A percentile compares a stretch with the other conserved stretches of the same genome.
phyloP scores from a whole-genome alignment of 2,113 vertebrate species.

The Melanostigma gelatinosum region DNA sequence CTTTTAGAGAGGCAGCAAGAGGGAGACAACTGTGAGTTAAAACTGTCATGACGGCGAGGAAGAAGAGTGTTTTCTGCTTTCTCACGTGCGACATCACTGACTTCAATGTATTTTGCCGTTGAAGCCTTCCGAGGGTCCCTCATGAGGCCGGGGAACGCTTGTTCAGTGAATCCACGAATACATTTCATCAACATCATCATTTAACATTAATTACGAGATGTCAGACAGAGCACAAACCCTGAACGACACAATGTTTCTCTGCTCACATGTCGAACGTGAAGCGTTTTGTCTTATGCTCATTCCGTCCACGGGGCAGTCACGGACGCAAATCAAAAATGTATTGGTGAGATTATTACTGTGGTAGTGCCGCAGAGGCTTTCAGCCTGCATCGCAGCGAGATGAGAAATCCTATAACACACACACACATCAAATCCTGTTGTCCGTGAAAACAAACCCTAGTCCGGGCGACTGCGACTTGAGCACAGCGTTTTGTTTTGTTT shows the following conservation, averaged over 20 bases:
- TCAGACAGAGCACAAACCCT: not conserved
- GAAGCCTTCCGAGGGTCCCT: not conserved
- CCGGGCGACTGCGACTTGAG: constrained; percentile 25
- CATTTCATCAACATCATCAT: not conserved
- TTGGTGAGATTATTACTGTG: not conserved
- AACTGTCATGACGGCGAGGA: not conserved
- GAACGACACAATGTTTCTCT: not conserved
- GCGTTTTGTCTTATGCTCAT: not conserved
- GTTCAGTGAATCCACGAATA: not conserved
- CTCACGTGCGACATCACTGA: not conserved
- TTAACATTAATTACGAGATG: not conserved
- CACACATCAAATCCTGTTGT: constrained; percentile 30
- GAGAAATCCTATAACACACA: constrained; percentile 15
- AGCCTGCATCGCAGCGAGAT: constrained; percentile 9
- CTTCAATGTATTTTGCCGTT: not conserved
- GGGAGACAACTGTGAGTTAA: not conserved
- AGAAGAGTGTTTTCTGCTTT: not conserved
- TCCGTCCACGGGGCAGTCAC: not conserved
- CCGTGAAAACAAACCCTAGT: constrained; percentile 21
- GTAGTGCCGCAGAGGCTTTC: not conserved
- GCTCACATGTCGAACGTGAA: not conserved
- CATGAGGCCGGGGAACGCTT: not conserved
- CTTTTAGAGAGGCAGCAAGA: too few relatives aligned
- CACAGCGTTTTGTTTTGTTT: not conserved
- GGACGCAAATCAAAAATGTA: not conserved